Percentiles rank a stretch among this genome's conserved stretches.
Evolutionary conservation across 2,113 vertebrate species (phyloP).

Genomic region (Haemorhous mexicanus): DNA sequence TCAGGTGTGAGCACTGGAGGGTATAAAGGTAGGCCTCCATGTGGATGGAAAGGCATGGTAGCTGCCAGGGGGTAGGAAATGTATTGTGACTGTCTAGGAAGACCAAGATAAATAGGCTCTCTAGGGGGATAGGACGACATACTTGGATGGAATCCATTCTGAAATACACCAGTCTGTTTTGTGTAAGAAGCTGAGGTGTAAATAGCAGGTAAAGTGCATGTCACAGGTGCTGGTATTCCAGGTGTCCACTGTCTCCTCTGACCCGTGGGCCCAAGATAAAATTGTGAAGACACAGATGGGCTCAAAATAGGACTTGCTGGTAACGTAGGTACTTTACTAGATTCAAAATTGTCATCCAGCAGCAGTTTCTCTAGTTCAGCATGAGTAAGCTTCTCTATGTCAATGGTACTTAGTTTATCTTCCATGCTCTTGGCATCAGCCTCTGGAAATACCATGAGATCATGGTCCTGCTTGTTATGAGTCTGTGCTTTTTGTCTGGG

Average conservation of each 20-base stretch:
- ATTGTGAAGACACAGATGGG: slow-evolving; percentile 83
- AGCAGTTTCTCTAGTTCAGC: slow-evolving; percentile 93
- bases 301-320: slow-evolving; percentile 80
- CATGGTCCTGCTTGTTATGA: slow-evolving; percentile 79
- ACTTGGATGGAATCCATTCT: slow-evolving; percentile 85
- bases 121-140: slow-evolving; percentile 72
- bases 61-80: slow-evolving; percentile 84
- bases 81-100: slow-evolving; percentile 77
- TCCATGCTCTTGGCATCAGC: slow-evolving; percentile 77
- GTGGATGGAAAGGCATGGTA: slow-evolving; percentile 75
- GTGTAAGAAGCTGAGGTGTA: slow-evolving; percentile 81
- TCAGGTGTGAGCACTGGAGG: slow-evolving; percentile 82
- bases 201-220: slow-evolving; percentile 74
- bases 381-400: slow-evolving; percentile 88
- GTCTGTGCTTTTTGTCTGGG: slow-evolving; percentile 64
- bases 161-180: slow-evolving; percentile 85
- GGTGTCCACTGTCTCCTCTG: slow-evolving; percentile 83
- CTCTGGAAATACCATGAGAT: slow-evolving; percentile 97
- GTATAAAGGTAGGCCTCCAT: slow-evolving; percentile 65
- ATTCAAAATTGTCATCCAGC: slow-evolving; percentile 88
- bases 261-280: slow-evolving; percentile 72
- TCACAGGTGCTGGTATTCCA: slow-evolving; percentile 74
- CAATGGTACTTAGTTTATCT: slow-evolving; percentile 80
- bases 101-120: slow-evolving; percentile 76
- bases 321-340: slow-evolving; percentile 70